phyloP scores from a whole-genome alignment of 2,113 vertebrate species.

The Erinaceus europaeus region DNA sequence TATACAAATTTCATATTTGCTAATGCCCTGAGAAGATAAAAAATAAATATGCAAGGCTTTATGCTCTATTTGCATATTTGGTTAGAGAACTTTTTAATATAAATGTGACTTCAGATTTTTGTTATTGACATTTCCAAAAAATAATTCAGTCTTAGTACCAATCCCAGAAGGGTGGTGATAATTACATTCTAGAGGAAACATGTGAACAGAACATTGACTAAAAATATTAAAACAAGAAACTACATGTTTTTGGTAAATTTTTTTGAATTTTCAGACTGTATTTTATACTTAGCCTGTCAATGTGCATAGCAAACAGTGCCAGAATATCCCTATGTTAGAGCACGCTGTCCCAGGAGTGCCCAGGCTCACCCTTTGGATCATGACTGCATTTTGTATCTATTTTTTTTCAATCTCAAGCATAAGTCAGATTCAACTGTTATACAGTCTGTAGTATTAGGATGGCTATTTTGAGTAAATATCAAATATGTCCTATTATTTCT shows the following conservation, averaged over 20 bases:
- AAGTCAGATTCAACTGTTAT: no score
- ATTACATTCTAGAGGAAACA: slow-evolving; percentile 14
- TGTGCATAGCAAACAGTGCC: neutral
- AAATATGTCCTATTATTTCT: neutral
- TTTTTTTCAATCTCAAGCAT: neutral
- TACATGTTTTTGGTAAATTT: neutral
- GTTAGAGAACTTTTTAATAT: slow-evolving; percentile 13
- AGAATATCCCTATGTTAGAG: neutral
- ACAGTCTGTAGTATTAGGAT: no score
- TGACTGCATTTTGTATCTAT: neutral
- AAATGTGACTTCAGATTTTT: slow-evolving; percentile 35
- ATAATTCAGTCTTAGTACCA: slow-evolving; percentile 7
- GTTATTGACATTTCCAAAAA: slow-evolving; percentile 20
- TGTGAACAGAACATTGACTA: neutral
- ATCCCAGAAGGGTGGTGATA: slow-evolving; percentile 2
- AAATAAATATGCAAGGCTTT: slow-evolving; percentile 47
- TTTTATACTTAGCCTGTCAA: neutral
- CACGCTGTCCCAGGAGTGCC: neutral
- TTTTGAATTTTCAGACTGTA: neutral
- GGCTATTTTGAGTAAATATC: no score
- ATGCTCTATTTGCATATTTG: slow-evolving; percentile 26
- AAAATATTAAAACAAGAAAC: slow-evolving; percentile 32
- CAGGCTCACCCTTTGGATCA: neutral
- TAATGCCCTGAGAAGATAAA: slow-evolving; percentile 23
- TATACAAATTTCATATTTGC: slow-evolving; percentile 30